These are phyloP conservation scores for Acrobasis repandana DNA, from an alignment of 2,888 invertebrate species.

Conservation along the genomic window DNA sequence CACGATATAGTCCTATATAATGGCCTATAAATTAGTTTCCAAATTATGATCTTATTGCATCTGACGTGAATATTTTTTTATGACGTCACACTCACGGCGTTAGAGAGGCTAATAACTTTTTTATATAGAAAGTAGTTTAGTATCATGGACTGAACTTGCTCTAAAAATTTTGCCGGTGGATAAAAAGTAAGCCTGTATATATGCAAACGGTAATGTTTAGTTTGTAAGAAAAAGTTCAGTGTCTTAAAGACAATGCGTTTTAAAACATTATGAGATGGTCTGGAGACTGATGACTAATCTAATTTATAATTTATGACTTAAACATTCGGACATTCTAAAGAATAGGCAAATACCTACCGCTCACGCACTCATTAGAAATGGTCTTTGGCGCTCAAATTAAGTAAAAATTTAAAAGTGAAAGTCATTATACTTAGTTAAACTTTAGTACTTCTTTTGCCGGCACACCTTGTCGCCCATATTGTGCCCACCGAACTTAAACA, in stretches of 20 bases:
- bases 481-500: slow-evolving; percentile 18
- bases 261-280: slow-evolving; percentile 15
- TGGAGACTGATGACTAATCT: slow-evolving; percentile 20
- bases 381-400: slow-evolving; percentile 24
- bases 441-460: slow-evolving; percentile 23
- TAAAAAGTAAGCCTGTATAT: no score
- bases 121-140: no score
- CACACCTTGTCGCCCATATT: slow-evolving; percentile 21
- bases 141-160: no score
- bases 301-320: slow-evolving; percentile 25
- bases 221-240: slow-evolving; percentile 5
- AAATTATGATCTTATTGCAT: no score
- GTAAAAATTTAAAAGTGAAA: slow-evolving; percentile 24
- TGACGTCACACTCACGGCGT: no score
- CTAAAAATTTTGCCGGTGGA: no score
- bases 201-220: no score
- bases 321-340: slow-evolving; percentile 22
- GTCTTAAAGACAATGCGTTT: slow-evolving; percentile 1
- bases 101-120: no score
- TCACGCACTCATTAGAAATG: slow-evolving; percentile 24
- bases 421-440: slow-evolving; percentile 21
- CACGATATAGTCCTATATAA: no score
- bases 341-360: slow-evolving; percentile 19
- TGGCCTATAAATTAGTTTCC: no score
- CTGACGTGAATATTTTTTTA: no score